Conservation (phyloP, 2,113 vertebrate genomes). For the Cranoglanis bouderius region DNA sequence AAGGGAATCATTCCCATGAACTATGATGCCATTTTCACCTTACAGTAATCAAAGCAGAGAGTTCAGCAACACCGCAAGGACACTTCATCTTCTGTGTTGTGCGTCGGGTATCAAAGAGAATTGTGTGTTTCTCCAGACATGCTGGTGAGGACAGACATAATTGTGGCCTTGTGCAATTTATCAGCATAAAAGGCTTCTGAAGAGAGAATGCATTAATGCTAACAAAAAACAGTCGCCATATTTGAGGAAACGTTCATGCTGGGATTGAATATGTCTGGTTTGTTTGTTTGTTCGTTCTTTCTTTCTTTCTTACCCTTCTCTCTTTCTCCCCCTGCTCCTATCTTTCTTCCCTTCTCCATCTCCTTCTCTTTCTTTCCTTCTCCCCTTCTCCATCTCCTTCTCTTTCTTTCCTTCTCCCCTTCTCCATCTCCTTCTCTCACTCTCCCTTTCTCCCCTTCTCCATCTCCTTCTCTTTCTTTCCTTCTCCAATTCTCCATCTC, state of each 20-base stretch:
- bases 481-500: too few species aligned
- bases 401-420: not conserved
- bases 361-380: not conserved
- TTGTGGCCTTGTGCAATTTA: not conserved
- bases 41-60: not conserved
- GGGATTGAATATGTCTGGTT: not conserved
- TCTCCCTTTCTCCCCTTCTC: not conserved
- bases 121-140: not conserved
- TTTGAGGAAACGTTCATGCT: not conserved
- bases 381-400: too few species aligned
- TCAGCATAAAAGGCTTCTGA: not conserved
- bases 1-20: not conserved
- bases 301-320: not conserved
- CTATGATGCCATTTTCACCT: not conserved
- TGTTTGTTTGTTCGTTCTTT: not conserved
- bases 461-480: not conserved
- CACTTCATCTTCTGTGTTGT: not conserved
- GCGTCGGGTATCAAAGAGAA: not conserved
- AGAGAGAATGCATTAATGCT: not conserved
- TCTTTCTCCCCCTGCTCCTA: rapidly evolving
- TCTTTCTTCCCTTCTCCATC: not conserved
- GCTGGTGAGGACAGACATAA: not conserved
- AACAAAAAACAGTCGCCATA: not conserved
- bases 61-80: not conserved
- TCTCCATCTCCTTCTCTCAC: not conserved